Evolutionary conservation across 2,113 vertebrate species (phyloP).

Genomic region (Calidris pugnax): DNA sequence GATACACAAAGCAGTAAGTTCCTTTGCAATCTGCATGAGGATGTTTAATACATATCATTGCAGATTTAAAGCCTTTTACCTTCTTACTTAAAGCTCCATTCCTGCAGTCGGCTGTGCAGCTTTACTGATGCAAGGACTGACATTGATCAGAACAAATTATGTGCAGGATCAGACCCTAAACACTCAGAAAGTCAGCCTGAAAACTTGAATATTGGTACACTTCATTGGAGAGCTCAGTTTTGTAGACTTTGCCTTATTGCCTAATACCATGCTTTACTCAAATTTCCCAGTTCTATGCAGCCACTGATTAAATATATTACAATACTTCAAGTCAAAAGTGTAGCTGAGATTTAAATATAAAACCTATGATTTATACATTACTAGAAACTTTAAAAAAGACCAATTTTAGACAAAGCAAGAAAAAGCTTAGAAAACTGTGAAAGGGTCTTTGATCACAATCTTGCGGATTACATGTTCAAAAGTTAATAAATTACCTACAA

Average conservation of each 20-base stretch:
- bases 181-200: slow-evolving; percentile 5
- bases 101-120: not conserved
- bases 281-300: not conserved
- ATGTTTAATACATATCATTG: slow-evolving; percentile 17
- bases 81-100: slow-evolving; percentile 34
- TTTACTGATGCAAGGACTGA: not conserved
- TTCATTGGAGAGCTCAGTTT: not conserved
- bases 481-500: slow-evolving; percentile 50
- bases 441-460: slow-evolving; percentile 22
- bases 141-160: not conserved
- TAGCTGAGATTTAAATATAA: slow-evolving; percentile 80
- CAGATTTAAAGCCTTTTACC: slow-evolving; percentile 69
- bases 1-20: slow-evolving; percentile 52
- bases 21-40: slow-evolving; percentile 30
- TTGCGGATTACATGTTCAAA: slow-evolving; percentile 32
- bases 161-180: not conserved
- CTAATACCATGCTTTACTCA: not conserved
- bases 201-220: not conserved
- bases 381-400: slow-evolving; percentile 78
- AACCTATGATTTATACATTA: slow-evolving; percentile 77
- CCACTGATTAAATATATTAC: slow-evolving; percentile 55
- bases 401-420: slow-evolving; percentile 65
- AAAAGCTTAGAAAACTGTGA: slow-evolving; percentile 72
- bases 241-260: not conserved
- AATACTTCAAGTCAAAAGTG: slow-evolving; percentile 67